Conservation (phyloP, 2,797 vertebrate species). For the Dermochelys coriacea region DNA sequence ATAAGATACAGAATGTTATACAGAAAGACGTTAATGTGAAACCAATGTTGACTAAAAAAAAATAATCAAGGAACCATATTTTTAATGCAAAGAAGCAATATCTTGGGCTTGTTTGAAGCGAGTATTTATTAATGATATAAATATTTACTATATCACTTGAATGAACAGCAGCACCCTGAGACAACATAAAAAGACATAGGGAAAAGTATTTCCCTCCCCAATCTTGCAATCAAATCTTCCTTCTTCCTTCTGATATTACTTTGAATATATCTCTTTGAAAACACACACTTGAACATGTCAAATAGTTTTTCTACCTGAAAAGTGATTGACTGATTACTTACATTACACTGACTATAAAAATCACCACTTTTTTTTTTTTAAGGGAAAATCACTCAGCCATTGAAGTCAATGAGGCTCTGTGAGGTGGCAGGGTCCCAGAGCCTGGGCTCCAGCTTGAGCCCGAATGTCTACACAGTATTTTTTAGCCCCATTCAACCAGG, state of each 20-base stretch:
- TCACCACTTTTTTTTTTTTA: conserved; percentile 19
- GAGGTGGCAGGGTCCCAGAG: no score
- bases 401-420: conserved; percentile 28
- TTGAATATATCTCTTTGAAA: background rate
- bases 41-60: background rate
- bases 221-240: background rate
- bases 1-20: background rate
- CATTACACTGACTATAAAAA: background rate
- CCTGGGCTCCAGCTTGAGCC: no score
- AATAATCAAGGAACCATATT: background rate
- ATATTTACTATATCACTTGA: background rate
- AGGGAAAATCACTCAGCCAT: background rate
- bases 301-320: background rate
- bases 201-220: background rate
- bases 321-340: background rate
- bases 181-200: background rate
- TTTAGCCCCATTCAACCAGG: no score
- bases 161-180: background rate
- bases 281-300: background rate
- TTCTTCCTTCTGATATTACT: background rate
- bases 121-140: background rate
- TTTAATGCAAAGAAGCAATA: background rate
- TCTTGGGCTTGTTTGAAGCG: conserved; percentile 2
- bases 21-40: background rate
- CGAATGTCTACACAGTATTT: no score